phyloP scores from a whole-genome alignment of 2,888 invertebrate genomes.

The Andrena marginata region DNA sequence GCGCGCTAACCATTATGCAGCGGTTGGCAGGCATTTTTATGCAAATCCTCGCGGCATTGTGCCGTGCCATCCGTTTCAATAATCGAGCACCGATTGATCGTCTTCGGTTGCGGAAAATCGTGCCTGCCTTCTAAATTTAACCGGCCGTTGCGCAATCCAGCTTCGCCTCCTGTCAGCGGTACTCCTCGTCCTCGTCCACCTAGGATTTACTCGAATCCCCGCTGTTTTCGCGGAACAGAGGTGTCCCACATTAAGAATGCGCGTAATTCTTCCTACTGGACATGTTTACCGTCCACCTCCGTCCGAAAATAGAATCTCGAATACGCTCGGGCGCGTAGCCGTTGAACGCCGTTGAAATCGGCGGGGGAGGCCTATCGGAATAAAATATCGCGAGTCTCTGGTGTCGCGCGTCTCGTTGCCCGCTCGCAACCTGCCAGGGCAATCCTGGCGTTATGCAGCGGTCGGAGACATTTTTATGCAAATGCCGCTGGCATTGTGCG shows the following conservation, averaged over 20 bases:
- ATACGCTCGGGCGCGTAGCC: not conserved
- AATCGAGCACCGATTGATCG: constrained; percentile 49
- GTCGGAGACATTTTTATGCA: constrained; percentile 61
- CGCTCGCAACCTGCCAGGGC: constrained; percentile 2
- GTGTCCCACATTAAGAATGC: not conserved
- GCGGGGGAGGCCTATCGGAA: not conserved
- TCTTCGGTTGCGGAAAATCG: constrained; percentile 22
- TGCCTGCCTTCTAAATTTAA: constrained; percentile 41
- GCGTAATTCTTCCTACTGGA: not conserved
- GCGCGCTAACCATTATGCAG: constrained; percentile 63
- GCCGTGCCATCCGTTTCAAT: constrained; percentile 66
- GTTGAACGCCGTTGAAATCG: not conserved
- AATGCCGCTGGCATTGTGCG: constrained; percentile 47
- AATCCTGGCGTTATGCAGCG: constrained; percentile 33
- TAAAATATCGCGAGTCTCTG: not conserved
- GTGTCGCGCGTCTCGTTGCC: not conserved
- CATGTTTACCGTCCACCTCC: not conserved
- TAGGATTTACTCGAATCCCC: not conserved
- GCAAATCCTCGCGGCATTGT: constrained; percentile 77
- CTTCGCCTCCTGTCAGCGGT: not conserved
- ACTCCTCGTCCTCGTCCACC: not conserved
- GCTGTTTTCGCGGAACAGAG: not conserved
- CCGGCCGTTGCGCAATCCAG: constrained; percentile 19
- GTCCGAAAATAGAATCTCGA: constrained; percentile 3
- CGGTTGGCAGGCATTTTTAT: constrained; percentile 78